Percentiles rank a stretch among this genome's conserved stretches.
Evolutionary conservation across 1,140 invertebrate genomes (phyloP).

Genomic region (Chironomus striatipennis): DNA sequence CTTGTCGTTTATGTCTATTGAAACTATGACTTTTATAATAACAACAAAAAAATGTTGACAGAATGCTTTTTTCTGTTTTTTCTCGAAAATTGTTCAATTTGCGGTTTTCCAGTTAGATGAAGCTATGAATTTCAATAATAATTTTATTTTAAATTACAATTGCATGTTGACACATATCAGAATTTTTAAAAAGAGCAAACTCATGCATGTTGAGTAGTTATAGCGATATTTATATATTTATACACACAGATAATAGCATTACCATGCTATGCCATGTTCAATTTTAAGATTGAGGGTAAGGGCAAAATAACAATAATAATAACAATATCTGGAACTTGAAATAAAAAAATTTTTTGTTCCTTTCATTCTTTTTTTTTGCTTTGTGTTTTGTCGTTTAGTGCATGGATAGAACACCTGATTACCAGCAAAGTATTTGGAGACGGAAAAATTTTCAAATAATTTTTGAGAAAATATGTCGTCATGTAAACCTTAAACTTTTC

Average conservation of each 20-base stretch:
- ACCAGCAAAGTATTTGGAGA: background rate
- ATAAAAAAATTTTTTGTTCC: no score
- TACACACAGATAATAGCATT: no score
- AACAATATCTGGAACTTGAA: no score
- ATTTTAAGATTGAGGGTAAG: slow-evolving; percentile 2
- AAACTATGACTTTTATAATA: slow-evolving; percentile 19
- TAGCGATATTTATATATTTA: background rate
- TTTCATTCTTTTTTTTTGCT: background rate
- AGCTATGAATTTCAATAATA: background rate
- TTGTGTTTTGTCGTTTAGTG: background rate
- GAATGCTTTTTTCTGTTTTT: background rate
- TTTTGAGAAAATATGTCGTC: background rate
- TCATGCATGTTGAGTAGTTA: background rate
- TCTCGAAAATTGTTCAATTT: background rate
- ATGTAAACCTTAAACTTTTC: background rate
- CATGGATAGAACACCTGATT: slow-evolving; percentile 6
- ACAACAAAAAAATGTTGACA: slow-evolving; percentile 14
- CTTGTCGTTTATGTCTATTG: background rate
- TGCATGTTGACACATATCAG: slow-evolving; percentile 11
- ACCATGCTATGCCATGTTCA: background rate
- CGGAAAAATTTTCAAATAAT: slow-evolving; percentile 1
- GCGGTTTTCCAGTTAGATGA: background rate
- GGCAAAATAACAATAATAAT: no score
- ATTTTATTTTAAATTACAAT: slow-evolving; percentile 6
- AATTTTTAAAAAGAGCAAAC: background rate